phyloP scores from a whole-genome alignment of 2,113 vertebrate genomes.

The Acrocephalus kingi region DNA sequence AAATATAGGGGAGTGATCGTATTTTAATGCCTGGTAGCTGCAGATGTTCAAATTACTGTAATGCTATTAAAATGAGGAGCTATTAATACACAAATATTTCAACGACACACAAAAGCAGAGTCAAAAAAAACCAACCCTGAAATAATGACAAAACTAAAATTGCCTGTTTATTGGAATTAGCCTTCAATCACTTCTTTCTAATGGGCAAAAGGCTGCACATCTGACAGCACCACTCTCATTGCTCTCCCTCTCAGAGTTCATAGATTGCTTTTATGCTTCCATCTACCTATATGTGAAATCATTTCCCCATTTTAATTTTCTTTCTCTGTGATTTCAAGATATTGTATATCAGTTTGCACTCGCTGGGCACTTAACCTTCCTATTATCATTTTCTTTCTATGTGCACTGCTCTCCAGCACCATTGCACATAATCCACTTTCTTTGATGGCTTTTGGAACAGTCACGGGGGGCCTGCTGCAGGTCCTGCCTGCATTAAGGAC shows the following conservation, averaged over 20 bases:
- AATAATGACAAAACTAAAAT: neutral
- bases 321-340: constrained; percentile 52
- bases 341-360: constrained; percentile 50
- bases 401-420: neutral
- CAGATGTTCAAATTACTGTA: constrained; percentile 40
- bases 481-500: neutral
- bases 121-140: neutral
- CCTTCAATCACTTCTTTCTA: constrained; percentile 7
- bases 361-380: constrained; percentile 47
- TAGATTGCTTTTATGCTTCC: constrained; percentile 39
- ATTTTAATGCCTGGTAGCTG: constrained; percentile 27
- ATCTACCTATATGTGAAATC: constrained; percentile 42
- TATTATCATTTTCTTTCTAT: constrained; percentile 23
- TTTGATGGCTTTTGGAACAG: neutral
- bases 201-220: neutral
- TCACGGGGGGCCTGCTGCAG: neutral
- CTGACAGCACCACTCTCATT: neutral
- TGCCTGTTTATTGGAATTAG: neutral
- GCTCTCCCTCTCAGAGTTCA: neutral
- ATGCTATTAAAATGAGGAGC: constrained; percentile 47
- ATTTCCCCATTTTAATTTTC: constrained; percentile 60
- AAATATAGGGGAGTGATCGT: constrained; percentile 8
- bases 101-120: constrained; percentile 1
- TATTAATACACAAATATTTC: constrained; percentile 57
- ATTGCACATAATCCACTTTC: constrained; percentile 7